These are phyloP conservation scores for Cryptotermes secundus DNA, from an alignment of 1,140 invertebrate genomes.

Conservation along the genomic window DNA sequence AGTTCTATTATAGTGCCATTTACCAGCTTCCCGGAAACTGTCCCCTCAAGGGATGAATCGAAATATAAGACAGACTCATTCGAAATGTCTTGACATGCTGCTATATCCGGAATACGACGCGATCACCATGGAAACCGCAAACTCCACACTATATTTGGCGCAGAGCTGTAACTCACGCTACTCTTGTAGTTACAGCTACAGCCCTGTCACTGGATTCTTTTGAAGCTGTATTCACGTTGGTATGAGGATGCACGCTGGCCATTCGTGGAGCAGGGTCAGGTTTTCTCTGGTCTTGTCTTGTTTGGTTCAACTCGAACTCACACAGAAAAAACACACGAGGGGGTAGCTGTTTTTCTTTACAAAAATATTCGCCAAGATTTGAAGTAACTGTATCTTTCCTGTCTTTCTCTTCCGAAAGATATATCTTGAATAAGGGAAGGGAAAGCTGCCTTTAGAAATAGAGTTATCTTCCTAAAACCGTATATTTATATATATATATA, in stretches of 20 bases:
- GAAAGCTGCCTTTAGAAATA: neutral
- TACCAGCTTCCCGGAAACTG: no score
- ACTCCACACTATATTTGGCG: no score
- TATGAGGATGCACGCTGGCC: neutral
- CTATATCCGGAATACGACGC: no score
- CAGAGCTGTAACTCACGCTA: neutral
- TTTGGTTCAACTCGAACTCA: neutral
- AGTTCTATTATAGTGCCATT: no score
- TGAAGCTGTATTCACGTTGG: conserved; percentile 24
- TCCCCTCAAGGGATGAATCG: no score
- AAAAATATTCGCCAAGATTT: conserved; percentile 24
- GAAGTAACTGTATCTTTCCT: neutral
- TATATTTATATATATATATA: no score
- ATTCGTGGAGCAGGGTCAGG: neutral
- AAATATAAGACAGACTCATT: no score
- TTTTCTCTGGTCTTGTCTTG: neutral
- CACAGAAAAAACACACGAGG: conserved; percentile 8
- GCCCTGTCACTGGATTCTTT: conserved; percentile 28
- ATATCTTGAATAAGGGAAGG: neutral
- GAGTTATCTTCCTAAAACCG: neutral
- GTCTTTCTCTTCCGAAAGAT: conserved; percentile 19
- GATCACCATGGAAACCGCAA: no score
- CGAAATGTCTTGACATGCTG: no score
- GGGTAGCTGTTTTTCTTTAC: neutral
- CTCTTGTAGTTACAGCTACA: neutral